These are phyloP conservation scores for Distichodus sexfasciatus DNA, from an alignment of 2,797 vertebrate genomes.

Conservation along the genomic window DNA sequence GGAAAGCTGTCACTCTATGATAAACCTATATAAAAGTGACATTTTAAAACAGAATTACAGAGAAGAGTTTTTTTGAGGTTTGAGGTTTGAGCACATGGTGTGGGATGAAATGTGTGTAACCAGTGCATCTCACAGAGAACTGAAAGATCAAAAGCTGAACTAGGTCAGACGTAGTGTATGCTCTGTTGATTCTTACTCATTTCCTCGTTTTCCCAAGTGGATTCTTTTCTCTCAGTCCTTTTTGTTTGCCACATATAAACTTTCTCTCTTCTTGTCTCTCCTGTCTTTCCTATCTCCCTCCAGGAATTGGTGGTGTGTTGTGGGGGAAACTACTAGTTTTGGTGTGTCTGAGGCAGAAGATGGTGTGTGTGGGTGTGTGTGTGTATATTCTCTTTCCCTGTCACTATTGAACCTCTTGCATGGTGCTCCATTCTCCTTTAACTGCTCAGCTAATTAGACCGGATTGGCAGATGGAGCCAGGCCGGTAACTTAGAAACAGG, in stretches of 20 bases:
- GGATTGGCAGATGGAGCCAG: slow-evolving; percentile 62
- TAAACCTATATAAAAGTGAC: not conserved
- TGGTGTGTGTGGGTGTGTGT: not conserved
- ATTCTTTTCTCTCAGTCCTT: too few species aligned
- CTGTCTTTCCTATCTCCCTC: slow-evolving; percentile 28
- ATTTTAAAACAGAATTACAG: not conserved
- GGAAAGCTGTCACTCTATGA: not conserved
- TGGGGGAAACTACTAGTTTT: not conserved
- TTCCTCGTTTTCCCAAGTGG: too few species aligned
- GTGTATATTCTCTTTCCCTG: slow-evolving; percentile 49
- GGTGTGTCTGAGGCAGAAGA: not conserved
- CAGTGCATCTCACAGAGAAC: not conserved
- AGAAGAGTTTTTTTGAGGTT: not conserved
- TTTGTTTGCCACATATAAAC: not conserved
- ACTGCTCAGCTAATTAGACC: slow-evolving; percentile 65
- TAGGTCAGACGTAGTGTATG: not conserved
- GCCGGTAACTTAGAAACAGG: slow-evolving; percentile 75
- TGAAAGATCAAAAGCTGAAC: not conserved
- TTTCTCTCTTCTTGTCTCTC: slow-evolving; percentile 41
- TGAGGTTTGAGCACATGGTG: not conserved
- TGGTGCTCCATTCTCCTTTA: slow-evolving; percentile 56
- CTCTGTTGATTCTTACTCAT: slow-evolving; percentile 5
- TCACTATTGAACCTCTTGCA: not conserved
- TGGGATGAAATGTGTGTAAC: too few species aligned
- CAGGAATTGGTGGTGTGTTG: not conserved